phyloP scores from a whole-genome alignment of 2,113 vertebrate genomes.

The Hemibagrus wyckioides region DNA sequence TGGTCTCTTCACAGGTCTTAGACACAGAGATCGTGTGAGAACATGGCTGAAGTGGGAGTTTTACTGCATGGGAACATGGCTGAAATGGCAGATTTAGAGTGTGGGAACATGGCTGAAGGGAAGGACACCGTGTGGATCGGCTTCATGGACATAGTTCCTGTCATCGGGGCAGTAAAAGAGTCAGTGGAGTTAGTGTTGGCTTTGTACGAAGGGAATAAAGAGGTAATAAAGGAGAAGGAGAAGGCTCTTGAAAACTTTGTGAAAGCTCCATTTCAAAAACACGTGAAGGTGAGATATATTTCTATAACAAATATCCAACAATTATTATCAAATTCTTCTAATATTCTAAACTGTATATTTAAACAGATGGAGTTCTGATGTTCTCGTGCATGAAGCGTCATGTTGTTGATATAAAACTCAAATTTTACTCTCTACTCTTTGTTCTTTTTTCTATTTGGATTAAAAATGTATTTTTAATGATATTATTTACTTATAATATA shows the following conservation, averaged over 20 bases:
- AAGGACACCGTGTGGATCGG: constrained; percentile 6
- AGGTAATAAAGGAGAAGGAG: not conserved
- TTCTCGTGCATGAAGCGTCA: not conserved
- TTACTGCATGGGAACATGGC: not conserved
- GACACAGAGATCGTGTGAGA: not conserved
- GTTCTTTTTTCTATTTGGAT: not conserved
- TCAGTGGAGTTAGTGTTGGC: constrained; percentile 10
- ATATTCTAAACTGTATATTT: not conserved
- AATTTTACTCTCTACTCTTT: not conserved
- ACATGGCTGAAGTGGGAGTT: not conserved
- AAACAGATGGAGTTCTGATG: not conserved
- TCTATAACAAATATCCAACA: not conserved
- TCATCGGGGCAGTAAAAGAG: constrained; percentile 22
- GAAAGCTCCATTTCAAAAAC: not conserved
- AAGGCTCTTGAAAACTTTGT: not conserved
- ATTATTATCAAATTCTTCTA: not conserved
- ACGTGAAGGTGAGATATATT: not conserved
- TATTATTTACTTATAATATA: not conserved
- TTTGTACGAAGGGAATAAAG: not conserved
- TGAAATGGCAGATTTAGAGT: too few species aligned
- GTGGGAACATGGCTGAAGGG: not conserved
- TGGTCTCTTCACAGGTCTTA: not conserved
- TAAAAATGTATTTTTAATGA: not conserved
- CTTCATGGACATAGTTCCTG: constrained; percentile 20
- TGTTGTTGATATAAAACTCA: not conserved